Evolutionary conservation across 1,140 invertebrate species (phyloP), one percentile per base, ranked within the genome.

Genomic region (Trinorchestia longiramus): DNA sequence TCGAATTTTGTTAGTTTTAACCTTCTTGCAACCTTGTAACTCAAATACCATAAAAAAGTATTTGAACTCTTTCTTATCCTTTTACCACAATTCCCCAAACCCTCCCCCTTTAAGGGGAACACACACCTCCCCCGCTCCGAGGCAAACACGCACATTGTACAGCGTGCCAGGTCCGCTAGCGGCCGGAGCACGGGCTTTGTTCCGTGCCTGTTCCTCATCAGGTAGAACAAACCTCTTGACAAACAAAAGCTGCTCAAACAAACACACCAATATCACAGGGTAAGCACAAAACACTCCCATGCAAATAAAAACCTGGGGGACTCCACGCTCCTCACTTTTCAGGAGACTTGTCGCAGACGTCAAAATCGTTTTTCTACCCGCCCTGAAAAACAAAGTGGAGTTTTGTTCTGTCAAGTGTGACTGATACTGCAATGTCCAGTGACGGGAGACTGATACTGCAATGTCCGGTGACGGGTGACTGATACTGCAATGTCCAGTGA

Each of bases 221-320:
- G 88, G 42, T 90, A 90, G 88, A 90, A 90, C 88, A 90, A 90
- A 90, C 88, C 88, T 90, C 88, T 90, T 90, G 88, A 42, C 88
- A 90, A 90, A 90, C 88, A 90, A 90, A 90, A 90, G 88, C 88
- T 90, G 88, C 88, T 90, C 88, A 90, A 90, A 90, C 88, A 90
- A 90, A 90, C 88, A 90, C 88, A 90, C 41, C 88, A 90, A 90
- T 90, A 90, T 42, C 88, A 90, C 88, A 90, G 88, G 88, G 88
- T 43, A 41, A 90, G 62, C 88, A 90, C 88, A 90, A 90, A 90
- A 90, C 88, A 90, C 88, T 42, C 8, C 88, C 43, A 43, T 43
- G 88, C 88, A 90, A 90, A 90, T 90, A 90, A 90, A 90, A 90
- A 90, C 8, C 11, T 77, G 62, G 62, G 47, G 15, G 62, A 90